A percentile compares a stretch with the other conserved stretches of the same genome.
Evolutionary conservation across 1,140 invertebrate genomes (phyloP).

Genomic region (Rhynchophorus ferrugineus): DNA sequence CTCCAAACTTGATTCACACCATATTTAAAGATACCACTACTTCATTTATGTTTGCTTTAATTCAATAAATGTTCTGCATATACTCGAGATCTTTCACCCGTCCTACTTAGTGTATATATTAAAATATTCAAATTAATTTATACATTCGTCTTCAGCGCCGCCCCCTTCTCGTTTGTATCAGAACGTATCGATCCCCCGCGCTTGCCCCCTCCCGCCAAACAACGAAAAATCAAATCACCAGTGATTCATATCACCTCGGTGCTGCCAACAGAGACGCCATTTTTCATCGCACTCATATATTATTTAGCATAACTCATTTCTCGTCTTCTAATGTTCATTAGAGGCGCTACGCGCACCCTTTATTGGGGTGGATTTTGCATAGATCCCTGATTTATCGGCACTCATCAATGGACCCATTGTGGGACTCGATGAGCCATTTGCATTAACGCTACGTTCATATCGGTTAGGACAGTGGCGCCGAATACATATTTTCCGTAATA

Average conservation of each 20-base stretch:
- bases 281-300: not conserved
- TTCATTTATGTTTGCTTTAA: no score
- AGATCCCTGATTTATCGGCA: conserved; percentile 25
- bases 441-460: conserved; percentile 21
- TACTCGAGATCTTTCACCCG: no score
- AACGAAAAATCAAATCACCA: not conserved
- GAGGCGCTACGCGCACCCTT: conserved; percentile 11
- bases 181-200: no score
- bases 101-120: no score
- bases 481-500: not conserved
- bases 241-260: not conserved
- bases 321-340: conserved; percentile 15
- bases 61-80: no score
- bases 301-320: conserved; percentile 7
- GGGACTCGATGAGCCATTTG: conserved; percentile 21
- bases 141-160: no score
- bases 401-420: conserved; percentile 25
- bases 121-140: no score
- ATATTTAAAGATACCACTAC: no score
- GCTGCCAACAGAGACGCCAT: not conserved
- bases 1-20: no score
- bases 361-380: conserved; percentile 25
- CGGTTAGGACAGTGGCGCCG: conserved; percentile 10
- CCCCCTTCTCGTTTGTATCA: no score
- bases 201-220: not conserved